phyloP scores from a whole-genome alignment of 2,113 vertebrate genomes.

The Halcyon senegalensis region DNA sequence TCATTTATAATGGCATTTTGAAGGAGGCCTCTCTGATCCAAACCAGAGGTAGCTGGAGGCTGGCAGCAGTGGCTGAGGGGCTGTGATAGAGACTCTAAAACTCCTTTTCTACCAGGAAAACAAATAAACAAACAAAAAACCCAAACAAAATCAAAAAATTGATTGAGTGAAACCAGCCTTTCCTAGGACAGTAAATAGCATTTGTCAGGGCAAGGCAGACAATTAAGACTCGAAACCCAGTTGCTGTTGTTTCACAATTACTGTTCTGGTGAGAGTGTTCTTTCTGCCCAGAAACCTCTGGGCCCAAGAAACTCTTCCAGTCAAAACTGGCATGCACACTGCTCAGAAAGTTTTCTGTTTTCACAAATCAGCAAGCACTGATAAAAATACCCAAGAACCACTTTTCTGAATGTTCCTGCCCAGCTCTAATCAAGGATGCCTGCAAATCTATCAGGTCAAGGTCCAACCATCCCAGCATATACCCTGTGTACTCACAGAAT shows the following conservation, averaged over 20 bases:
- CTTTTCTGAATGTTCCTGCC: not conserved
- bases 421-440: not conserved
- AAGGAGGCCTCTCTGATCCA: not conserved
- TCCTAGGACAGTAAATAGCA: not conserved
- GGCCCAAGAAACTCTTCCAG: not conserved
- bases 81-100: not conserved
- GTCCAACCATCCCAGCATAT: not conserved
- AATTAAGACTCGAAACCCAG: not conserved
- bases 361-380: not conserved
- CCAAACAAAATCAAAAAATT: not conserved
- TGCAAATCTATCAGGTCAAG: not conserved
- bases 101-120: not conserved
- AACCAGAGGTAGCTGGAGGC: not conserved
- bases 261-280: not conserved
- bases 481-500: rapidly evolving
- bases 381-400: not conserved
- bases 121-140: not conserved
- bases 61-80: not conserved
- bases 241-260: not conserved
- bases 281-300: not conserved
- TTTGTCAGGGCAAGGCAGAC: not conserved
- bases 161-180: not conserved
- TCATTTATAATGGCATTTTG: not conserved
- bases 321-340: not conserved
- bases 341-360: not conserved